Evolutionary conservation across 2,113 vertebrate species (phyloP), one percentile per base, ranked within the genome.

Genomic region (Microtus richardsoni): DNA sequence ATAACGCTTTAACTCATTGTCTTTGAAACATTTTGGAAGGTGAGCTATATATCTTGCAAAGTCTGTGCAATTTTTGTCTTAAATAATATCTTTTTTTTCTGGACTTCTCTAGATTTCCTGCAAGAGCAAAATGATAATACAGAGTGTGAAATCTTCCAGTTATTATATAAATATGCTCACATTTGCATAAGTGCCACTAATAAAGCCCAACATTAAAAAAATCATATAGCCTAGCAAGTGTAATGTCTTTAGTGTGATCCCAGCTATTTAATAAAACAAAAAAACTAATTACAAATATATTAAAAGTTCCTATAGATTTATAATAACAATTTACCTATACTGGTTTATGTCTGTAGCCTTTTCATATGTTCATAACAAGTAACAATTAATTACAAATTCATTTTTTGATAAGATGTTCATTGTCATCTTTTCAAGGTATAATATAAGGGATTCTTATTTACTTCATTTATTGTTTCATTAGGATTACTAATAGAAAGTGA

Each of bases 21-120:
- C 91, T 93, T n/a, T 89, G 49, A 85, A 88, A 88, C 2, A 17
- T 83, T 87, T 75, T 84, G n/a, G 36, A 84, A 94, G 36, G 88
- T 1, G 89, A 92, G 11, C 22, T 30, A 14, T 95, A 41, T 0
- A 78, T 88, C 28, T 93, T 33, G 4, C 7, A 92, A 58, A 78
- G 66, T 47, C 1, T 78, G 12, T 92, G 3, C 16, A 68, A 77
- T 79, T 44, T 10, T 88, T 91, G 4, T 52, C 54, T 58, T 58
- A 58, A 58, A 58, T 58, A 17, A 58, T 58, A 58, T 58, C 17
- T 17, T 54, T 58, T 78, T 85, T 80, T 64, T 16, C 39, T 90
- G 64, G 13, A 92, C 4, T 10, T 0, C 73, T 49, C 30, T 83
- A 22, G 2, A 33, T 36, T 14, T 74, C 2, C 74, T 6, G 22